Evolutionary conservation across 2,113 vertebrate genomes (phyloP).

Genomic region (Pionites leucogaster): DNA sequence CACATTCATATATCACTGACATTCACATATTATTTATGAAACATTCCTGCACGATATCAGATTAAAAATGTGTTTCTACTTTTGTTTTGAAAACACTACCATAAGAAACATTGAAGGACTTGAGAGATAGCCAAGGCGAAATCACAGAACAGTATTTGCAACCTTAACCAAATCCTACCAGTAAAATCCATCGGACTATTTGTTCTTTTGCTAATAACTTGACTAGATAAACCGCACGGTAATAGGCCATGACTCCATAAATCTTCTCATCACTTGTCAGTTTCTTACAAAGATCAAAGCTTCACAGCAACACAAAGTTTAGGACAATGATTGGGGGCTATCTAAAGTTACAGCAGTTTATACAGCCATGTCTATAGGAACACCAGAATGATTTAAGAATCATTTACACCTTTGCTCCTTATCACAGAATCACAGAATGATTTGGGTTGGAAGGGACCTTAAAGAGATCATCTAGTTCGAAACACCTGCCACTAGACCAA

Average conservation of each 20-base stretch:
- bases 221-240: background rate
- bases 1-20: background rate
- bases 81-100: background rate
- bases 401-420: background rate
- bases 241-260: background rate
- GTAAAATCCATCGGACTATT: background rate
- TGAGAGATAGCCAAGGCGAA: background rate
- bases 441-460: background rate
- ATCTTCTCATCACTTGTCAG: background rate
- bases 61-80: background rate
- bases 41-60: background rate
- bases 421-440: background rate
- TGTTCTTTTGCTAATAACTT: background rate
- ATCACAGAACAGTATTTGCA: background rate
- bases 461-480: background rate
- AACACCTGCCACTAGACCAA: background rate
- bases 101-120: background rate
- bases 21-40: background rate
- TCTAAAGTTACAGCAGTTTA: background rate
- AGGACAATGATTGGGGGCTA: background rate
- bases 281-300: background rate
- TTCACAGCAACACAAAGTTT: background rate
- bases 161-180: background rate
- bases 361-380: background rate
- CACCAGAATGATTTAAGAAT: background rate